Conservation (phyloP, 1,140 invertebrate species). For the Frieseomelitta varia region DNA sequence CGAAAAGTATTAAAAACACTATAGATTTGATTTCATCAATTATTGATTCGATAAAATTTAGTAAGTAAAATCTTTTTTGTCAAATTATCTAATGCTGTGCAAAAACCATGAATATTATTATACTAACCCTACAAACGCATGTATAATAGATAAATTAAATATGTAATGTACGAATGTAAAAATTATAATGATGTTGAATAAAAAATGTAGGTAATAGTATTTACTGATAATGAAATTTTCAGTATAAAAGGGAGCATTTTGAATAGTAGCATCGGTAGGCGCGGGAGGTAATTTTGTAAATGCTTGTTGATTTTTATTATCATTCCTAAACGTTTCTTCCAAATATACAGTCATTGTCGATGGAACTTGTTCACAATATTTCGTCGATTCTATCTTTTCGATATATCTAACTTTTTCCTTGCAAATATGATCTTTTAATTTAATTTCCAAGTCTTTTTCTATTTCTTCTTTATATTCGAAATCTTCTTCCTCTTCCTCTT, state of each 20-base stretch:
- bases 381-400: neutral
- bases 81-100: neutral
- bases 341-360: constrained; percentile 46
- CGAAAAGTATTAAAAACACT: constrained; percentile 10
- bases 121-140: no score
- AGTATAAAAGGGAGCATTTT: constrained; percentile 26
- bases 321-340: constrained; percentile 31
- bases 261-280: constrained; percentile 43
- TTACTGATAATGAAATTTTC: constrained; percentile 64
- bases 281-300: neutral
- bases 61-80: neutral
- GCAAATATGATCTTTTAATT: neutral
- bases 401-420: neutral
- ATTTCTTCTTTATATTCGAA: neutral
- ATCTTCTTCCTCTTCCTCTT: neutral
- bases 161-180: no score
- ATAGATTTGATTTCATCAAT: neutral
- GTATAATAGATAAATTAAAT: no score
- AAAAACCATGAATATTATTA: neutral
- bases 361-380: neutral
- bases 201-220: neutral
- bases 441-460: neutral
- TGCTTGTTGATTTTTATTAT: neutral
- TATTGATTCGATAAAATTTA: no score
- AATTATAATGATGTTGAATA: no score